Conservation (phyloP, 2,888 invertebrate genomes). For the Opisthograptis luteolata region DNA sequence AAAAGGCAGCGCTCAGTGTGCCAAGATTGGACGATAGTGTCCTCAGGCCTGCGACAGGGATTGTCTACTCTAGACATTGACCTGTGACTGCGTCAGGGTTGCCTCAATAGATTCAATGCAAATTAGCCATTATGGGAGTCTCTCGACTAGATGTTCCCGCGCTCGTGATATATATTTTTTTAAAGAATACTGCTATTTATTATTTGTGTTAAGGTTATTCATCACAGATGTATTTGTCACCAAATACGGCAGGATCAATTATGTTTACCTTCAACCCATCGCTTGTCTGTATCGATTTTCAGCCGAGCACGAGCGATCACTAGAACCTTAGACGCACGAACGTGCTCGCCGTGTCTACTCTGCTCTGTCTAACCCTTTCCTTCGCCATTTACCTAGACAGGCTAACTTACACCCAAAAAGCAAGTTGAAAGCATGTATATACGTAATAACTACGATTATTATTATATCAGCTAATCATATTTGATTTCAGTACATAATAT, state of each 20-base stretch:
- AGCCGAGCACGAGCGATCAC: too few relatives aligned
- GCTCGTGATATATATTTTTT: background rate
- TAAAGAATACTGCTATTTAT: background rate
- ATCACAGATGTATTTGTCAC: background rate
- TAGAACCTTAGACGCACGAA: too few relatives aligned
- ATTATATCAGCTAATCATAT: too few relatives aligned
- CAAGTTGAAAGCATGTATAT: too few relatives aligned
- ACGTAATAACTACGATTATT: too few relatives aligned
- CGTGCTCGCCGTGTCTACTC: too few relatives aligned
- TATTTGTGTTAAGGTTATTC: background rate
- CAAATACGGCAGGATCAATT: background rate
- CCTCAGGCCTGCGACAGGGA: background rate
- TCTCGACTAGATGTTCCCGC: background rate
- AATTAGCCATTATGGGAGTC: conserved; percentile 6
- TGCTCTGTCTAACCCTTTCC: too few relatives aligned
- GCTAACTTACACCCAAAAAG: too few relatives aligned
- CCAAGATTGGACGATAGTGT: background rate
- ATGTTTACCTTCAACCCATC: too few relatives aligned
- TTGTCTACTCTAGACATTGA: conserved; percentile 41
- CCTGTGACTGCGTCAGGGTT: conserved; percentile 41
- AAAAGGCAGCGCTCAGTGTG: background rate
- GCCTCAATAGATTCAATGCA: conserved; percentile 29
- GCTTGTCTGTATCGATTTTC: background rate
- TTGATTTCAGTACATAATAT: too few relatives aligned
- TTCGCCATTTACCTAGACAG: too few relatives aligned